Percentiles rank a stretch among this genome's conserved stretches.
Conservation (phyloP, 2,888 invertebrate genomes). For the Micropterix aruncella region DNA sequence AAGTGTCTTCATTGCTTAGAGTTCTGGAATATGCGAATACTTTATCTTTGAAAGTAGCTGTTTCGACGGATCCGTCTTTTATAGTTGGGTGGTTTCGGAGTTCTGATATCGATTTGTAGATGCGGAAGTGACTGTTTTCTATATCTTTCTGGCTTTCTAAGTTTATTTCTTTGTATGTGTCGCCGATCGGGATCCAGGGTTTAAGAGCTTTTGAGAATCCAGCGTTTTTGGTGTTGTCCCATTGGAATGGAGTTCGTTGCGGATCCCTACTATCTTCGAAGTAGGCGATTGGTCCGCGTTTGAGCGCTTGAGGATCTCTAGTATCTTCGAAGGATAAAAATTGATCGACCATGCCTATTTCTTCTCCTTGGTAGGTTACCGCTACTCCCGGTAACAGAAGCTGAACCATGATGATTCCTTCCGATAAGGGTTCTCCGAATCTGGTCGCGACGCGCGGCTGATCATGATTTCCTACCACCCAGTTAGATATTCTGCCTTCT, state of each 20-base stretch:
- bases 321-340: constrained; percentile 41
- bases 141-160: neutral
- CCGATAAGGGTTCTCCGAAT: constrained; percentile 47
- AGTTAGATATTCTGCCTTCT: constrained; percentile 4
- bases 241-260: neutral
- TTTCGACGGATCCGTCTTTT: neutral
- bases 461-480: constrained; percentile 45
- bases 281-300: neutral
- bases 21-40: neutral
- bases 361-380: constrained; percentile 71
- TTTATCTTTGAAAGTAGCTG: neutral
- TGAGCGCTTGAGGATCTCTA: constrained; percentile 28
- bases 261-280: neutral
- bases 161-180: neutral
- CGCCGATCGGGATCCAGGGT: neutral
- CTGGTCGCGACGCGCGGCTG: constrained; percentile 46
- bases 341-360: constrained; percentile 55
- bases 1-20: neutral
- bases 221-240: neutral
- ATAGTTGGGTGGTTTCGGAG: neutral
- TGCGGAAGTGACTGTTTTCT: neutral
- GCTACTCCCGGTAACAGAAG: constrained; percentile 62
- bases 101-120: neutral
- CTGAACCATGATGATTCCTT: constrained; percentile 54
- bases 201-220: neutral